phyloP scores from a whole-genome alignment of 2,888 invertebrate genomes.

The Acleris holmiana region DNA sequence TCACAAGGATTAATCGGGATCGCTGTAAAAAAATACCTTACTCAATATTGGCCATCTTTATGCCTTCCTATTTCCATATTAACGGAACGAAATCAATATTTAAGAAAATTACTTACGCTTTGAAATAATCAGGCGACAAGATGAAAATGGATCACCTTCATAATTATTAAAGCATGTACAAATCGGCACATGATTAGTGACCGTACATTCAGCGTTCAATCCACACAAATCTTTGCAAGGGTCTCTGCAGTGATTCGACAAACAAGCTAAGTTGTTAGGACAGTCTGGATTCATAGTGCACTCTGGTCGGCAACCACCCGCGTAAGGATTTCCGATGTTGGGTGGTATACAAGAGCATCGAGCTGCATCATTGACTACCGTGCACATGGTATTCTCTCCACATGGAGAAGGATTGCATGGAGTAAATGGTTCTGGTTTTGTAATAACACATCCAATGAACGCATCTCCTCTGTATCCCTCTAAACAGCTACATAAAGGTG shows the following conservation, averaged over 20 bases:
- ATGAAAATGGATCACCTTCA: constrained; percentile 92
- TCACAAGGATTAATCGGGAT: constrained; percentile 86
- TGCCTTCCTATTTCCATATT: not conserved
- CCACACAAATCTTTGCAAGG: constrained; percentile 95
- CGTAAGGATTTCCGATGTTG: constrained; percentile 94
- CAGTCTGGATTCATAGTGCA: constrained; percentile 93
- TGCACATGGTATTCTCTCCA: constrained; percentile 93
- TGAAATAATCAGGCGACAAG: constrained; percentile 86
- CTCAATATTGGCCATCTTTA: not conserved
- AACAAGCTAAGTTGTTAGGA: constrained; percentile 89
- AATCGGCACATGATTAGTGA: constrained; percentile 92
- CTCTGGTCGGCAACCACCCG: constrained; percentile 93
- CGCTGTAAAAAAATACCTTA: constrained; percentile 45
- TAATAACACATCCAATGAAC: constrained; percentile 89
- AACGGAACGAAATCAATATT: not conserved
- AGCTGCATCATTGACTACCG: constrained; percentile 87
- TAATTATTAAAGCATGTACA: constrained; percentile 91
- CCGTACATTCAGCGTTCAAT: constrained; percentile 91
- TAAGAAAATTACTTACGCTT: constrained; percentile 78
- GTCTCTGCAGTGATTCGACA: constrained; percentile 93
- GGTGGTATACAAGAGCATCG: constrained; percentile 94
- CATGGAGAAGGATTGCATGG: constrained; percentile 93
- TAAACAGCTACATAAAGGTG: constrained; percentile 91
- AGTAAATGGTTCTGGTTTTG: constrained; percentile 71
- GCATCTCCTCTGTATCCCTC: constrained; percentile 93